Conservation (phyloP, 2,113 vertebrate genomes). For the Mellivora capensis region DNA sequence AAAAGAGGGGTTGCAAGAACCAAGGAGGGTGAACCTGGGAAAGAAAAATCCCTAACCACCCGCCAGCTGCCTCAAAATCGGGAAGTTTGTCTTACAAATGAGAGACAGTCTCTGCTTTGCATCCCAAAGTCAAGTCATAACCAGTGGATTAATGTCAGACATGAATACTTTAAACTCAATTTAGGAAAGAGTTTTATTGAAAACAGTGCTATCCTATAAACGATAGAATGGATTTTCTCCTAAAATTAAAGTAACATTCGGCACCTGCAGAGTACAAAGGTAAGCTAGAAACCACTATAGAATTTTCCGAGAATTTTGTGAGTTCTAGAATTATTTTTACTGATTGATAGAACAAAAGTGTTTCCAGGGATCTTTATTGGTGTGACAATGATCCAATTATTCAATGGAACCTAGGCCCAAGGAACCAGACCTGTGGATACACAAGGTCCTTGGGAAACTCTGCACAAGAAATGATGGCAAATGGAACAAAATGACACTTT, state of each 20-base stretch:
- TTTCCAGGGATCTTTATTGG: not conserved
- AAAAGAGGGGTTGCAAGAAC: not conserved
- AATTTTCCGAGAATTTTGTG: not conserved
- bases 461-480: not conserved
- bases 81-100: too few relatives aligned
- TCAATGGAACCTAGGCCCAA: fast-evolving
- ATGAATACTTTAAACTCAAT: not conserved
- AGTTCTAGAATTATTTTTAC: not conserved
- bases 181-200: not conserved
- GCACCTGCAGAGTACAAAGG: not conserved
- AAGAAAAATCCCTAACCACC: not conserved
- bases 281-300: not conserved
- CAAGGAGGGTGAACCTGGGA: fast-evolving
- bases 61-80: fast-evolving
- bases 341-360: not conserved
- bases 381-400: not conserved
- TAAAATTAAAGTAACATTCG: not conserved
- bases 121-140: not conserved
- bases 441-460: not conserved
- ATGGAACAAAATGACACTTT: not conserved
- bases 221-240: not conserved
- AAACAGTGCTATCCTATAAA: not conserved
- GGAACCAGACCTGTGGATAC: not conserved
- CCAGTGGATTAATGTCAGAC: not conserved
- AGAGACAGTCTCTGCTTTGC: fast-evolving